Base-by-base conservation (phyloP, 2,797 vertebrate genomes). In the Hephaestus fuliginosus region DNA sequence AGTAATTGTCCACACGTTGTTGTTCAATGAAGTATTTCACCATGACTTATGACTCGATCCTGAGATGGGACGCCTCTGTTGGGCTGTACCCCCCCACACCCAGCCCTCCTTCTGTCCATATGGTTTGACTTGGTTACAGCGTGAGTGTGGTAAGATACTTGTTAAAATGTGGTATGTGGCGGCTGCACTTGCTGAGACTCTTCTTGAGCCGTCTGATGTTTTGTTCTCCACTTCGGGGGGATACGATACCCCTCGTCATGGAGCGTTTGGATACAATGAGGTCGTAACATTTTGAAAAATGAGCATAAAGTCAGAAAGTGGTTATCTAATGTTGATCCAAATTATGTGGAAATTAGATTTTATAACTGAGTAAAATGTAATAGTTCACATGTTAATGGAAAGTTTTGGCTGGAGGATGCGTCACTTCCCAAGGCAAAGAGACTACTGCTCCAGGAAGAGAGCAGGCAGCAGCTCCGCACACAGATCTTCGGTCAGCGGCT, bases 61-160 rank as follows among this genome's bases (percentile, higher is more conserved):
- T 94, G 87, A 89, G 92, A 95, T 75, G 70, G 81, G 83, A 89
- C 65, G 63, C 85, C 80, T 86, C 76, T 61, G 65, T 30, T 66
- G 78, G 77, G 52, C 70, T 15, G 3, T 25, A 28, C 69, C 67
- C 80, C 15, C 30, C 43, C 71, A 33, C 53, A 7, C 36, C 36
- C 30, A 18, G 49, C 25, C 70, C 48, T 30, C 43, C 83, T 92
- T 20, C 20, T 60, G 89, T 88, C 95, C 97, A 97, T 96, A 93
- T 97, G 96, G 95, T 97, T 97, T 80, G 91, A 93, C 94, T 97
- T 95, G 96, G 96, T 96, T 97, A 96, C 96, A 97, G 96, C 84
- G 91, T 87, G 93, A 96, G 95, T 88, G 93, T 88, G 94, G 91
- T 96, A 93, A 96, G 95, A 96, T 94, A 95, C 95, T 96, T 96